Conservation (phyloP, 2,888 invertebrate species). For the Notocelia uddmanniana region DNA sequence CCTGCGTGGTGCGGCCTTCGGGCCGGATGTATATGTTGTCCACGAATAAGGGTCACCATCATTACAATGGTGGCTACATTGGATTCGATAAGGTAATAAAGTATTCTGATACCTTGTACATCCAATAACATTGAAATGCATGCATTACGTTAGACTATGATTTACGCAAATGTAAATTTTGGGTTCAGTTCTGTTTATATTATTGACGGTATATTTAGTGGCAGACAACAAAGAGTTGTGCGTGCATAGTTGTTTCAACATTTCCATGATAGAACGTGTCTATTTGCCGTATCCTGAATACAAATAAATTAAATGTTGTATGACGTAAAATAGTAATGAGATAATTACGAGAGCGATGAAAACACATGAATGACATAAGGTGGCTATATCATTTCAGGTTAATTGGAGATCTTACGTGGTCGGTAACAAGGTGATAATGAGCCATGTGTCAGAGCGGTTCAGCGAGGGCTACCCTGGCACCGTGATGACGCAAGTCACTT, state of each 20-base stretch:
- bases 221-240: too few relatives aligned
- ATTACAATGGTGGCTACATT: conserved; percentile 93
- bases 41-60: conserved; percentile 89
- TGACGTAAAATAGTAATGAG: too few relatives aligned
- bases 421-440: conserved; percentile 89
- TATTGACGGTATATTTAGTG: too few relatives aligned
- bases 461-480: conserved; percentile 97
- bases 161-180: too few relatives aligned
- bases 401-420: conserved; percentile 89
- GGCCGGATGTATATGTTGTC: conserved; percentile 89
- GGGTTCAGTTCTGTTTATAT: too few relatives aligned
- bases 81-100: conserved; percentile 91
- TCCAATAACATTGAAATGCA: too few relatives aligned
- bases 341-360: too few relatives aligned
- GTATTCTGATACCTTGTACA: neutral
- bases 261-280: too few relatives aligned
- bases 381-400: conserved; percentile 69
- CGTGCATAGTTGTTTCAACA: too few relatives aligned
- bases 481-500: conserved; percentile 89
- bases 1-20: conserved; percentile 87
- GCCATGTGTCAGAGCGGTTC: conserved; percentile 90
- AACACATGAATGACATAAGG: neutral
- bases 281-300: too few relatives aligned
- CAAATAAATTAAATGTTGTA: too few relatives aligned
- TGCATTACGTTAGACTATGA: too few relatives aligned